Base-by-base conservation (phyloP, 2,797 vertebrate species). In the Trachops cirrhosus region DNA sequence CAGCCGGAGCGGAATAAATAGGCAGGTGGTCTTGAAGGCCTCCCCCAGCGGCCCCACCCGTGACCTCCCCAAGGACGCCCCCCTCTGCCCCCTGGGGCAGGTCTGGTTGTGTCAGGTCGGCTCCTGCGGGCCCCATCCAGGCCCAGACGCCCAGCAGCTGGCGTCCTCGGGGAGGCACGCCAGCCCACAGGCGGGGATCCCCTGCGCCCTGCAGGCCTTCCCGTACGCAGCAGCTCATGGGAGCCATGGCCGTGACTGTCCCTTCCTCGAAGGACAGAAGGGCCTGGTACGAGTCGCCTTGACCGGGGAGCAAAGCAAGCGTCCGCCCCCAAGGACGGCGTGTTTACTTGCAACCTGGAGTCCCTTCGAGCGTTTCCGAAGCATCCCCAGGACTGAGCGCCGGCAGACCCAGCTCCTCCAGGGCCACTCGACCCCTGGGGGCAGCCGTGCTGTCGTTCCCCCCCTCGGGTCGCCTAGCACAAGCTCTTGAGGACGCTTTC, bases 321-420 rank as follows among this genome's bases (percentile, higher is more conserved):
- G 0, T 0, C 5, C 1, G 12, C 29, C 11, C 9, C 41, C 12
- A 0, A 6, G 46, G 1, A 46, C 41, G 0, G 39, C 0, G 0
- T 21, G 29, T 16, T 71, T 24, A 6, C 62, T 64, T 14, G 18
- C 16, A 22, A 3, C 24, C 70, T 11, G 11, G 14, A 2, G 39
- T n/a, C 0, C 2, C 29, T 34, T 5, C 29, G 24, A 9, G 57
- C 44, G 14, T 10, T n/a, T 48, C 64, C 9, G 71, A n/a, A 80
- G 83, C 34, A 0, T n/a, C 50, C 6, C 75, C 44, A 3, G 67
- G 77, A 85, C 74, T 62, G 32, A 46, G 44, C 64, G 21, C 54
- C 2, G 15, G 59, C 44, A 9, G 37, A 0, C 41, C 39, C 0
- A 19, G 59, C 87, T 75, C 68, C 32, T 5, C 5, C 32, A 1